phyloP scores from a whole-genome alignment of 2,888 invertebrate genomes.

The Eupithecia vulgata region DNA sequence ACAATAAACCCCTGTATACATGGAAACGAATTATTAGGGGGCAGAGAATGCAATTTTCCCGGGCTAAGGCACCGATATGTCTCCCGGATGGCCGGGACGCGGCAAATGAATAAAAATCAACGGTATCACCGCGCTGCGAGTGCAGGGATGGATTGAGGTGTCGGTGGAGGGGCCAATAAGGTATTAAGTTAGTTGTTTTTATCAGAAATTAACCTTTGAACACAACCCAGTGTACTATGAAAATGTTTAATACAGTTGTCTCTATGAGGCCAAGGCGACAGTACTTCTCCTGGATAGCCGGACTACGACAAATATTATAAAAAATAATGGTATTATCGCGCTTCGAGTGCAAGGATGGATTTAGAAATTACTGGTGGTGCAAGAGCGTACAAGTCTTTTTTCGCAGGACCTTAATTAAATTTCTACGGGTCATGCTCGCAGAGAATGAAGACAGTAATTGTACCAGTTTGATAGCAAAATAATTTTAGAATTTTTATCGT shows the following conservation, averaged over 20 bases:
- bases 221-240: no score
- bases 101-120: constrained; percentile 66
- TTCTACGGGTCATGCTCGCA: background rate
- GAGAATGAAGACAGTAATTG: background rate
- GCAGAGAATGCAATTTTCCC: constrained; percentile 62
- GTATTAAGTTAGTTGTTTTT: background rate
- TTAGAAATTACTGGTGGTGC: background rate
- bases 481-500: background rate
- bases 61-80: constrained; percentile 59
- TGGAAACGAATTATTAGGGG: constrained; percentile 58
- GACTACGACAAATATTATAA: constrained; percentile 58
- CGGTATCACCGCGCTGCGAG: constrained; percentile 47
- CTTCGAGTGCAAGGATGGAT: constrained; percentile 26
- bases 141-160: constrained; percentile 10
- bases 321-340: constrained; percentile 57
- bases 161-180: background rate
- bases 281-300: constrained; percentile 56
- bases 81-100: constrained; percentile 48
- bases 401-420: background rate
- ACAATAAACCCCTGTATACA: constrained; percentile 45
- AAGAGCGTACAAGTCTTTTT: background rate
- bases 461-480: background rate
- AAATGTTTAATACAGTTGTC: no score
- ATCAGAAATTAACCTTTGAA: background rate
- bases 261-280: constrained; percentile 48